Evolutionary conservation across 2,113 vertebrate species (phyloP).

Genomic region (Ictalurus furcatus): DNA sequence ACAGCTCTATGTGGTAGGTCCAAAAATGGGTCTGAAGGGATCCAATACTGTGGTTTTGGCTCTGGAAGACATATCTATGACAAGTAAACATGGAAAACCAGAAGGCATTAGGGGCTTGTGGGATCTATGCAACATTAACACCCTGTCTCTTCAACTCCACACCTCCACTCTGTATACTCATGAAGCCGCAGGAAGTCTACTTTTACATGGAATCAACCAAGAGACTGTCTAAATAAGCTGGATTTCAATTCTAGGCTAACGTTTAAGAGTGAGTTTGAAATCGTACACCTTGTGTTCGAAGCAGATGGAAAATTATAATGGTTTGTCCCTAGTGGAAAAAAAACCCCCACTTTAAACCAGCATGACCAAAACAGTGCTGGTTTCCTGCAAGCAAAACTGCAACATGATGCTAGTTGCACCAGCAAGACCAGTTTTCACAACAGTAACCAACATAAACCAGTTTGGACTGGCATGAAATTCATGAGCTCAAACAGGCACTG

Average conservation of each 20-base stretch:
- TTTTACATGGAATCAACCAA: neutral
- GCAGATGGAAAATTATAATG: neutral
- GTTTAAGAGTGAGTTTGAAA: neutral
- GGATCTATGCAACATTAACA: slow-evolving; percentile 1
- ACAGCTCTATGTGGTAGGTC: slow-evolving; percentile 17
- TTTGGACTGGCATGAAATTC: neutral
- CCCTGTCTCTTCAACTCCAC: neutral
- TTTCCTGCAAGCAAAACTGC: neutral
- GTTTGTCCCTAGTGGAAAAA: neutral
- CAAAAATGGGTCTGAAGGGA: neutral
- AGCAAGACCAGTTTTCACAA: neutral
- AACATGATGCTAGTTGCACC: neutral
- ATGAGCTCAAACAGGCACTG: neutral
- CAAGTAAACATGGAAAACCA: slow-evolving; percentile 21
- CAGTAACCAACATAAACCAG: neutral
- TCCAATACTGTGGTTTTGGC: neutral
- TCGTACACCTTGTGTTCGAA: neutral
- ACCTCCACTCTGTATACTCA: neutral
- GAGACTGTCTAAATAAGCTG: neutral
- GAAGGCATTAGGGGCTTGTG: neutral
- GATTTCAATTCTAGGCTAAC: neutral
- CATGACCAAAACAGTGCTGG: too few relatives aligned
- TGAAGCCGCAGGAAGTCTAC: neutral
- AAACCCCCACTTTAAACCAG: neutral
- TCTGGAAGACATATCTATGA: neutral